Evolutionary conservation across 2,888 invertebrate genomes (phyloP).

Genomic region (Leptura quadrifasciata): DNA sequence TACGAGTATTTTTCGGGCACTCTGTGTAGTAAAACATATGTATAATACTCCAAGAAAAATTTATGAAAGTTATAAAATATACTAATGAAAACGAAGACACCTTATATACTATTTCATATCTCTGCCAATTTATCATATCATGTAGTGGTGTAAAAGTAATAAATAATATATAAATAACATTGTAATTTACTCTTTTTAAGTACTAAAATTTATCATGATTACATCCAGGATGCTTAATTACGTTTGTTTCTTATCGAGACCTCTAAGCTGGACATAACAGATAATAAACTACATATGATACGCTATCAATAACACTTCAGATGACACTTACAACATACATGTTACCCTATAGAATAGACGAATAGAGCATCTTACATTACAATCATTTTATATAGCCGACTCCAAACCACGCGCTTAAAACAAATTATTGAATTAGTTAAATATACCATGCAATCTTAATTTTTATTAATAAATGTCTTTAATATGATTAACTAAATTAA

Average conservation of each 20-base stretch:
- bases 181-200: conserved; percentile 1
- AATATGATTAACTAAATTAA: too few species aligned
- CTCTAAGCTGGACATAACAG: conserved; percentile 15
- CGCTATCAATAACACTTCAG: conserved; percentile 29
- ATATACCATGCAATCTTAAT: not conserved
- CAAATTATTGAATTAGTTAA: not conserved
- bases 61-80: too few species aligned
- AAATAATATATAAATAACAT: not conserved
- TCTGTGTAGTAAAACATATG: too few species aligned
- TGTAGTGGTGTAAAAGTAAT: not conserved
- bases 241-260: not conserved
- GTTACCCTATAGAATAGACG: not conserved
- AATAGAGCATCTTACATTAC: not conserved
- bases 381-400: not conserved
- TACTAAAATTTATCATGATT: not conserved
- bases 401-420: not conserved
- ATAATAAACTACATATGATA: conserved; percentile 28
- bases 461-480: too few species aligned
- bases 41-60: too few species aligned
- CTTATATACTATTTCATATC: not conserved
- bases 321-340: conserved; percentile 15
- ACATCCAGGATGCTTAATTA: not conserved
- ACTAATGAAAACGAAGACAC: too few species aligned
- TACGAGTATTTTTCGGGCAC: too few species aligned
- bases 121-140: not conserved